Evolutionary conservation across 2,113 vertebrate genomes (phyloP).

Genomic region (Galemys pyrenaicus): DNA sequence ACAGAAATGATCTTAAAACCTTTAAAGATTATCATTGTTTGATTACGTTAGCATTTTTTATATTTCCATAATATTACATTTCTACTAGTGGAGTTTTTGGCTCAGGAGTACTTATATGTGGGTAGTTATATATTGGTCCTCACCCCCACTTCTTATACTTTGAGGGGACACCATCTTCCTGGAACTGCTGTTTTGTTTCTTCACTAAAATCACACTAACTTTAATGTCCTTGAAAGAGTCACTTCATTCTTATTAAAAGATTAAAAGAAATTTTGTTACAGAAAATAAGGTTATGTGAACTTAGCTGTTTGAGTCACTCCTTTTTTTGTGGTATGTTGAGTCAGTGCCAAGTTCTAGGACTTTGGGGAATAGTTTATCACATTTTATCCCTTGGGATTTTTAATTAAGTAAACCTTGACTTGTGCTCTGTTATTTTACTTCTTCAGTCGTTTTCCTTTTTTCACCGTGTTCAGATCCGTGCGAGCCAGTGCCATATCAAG

Average conservation of each 20-base stretch:
- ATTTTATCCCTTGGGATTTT: background rate
- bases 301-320: background rate
- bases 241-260: background rate
- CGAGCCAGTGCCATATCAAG: background rate
- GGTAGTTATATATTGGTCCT: background rate
- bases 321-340: background rate
- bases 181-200: background rate
- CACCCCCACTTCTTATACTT: background rate
- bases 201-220: constrained; percentile 13
- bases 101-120: background rate
- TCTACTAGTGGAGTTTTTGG: background rate
- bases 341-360: background rate
- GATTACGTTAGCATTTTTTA: background rate
- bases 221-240: constrained; percentile 28
- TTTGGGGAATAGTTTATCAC: background rate
- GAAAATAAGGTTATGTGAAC: background rate
- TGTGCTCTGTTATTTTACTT: constrained; percentile 31
- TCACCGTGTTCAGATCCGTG: background rate
- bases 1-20: background rate
- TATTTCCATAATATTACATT: background rate
- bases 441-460: background rate
- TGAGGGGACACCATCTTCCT: background rate
- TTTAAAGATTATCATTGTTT: background rate
- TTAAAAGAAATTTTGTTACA: background rate
- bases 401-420: background rate